Conservation (phyloP, 2,888 invertebrate genomes). For the Amphipyra berbera region DNA sequence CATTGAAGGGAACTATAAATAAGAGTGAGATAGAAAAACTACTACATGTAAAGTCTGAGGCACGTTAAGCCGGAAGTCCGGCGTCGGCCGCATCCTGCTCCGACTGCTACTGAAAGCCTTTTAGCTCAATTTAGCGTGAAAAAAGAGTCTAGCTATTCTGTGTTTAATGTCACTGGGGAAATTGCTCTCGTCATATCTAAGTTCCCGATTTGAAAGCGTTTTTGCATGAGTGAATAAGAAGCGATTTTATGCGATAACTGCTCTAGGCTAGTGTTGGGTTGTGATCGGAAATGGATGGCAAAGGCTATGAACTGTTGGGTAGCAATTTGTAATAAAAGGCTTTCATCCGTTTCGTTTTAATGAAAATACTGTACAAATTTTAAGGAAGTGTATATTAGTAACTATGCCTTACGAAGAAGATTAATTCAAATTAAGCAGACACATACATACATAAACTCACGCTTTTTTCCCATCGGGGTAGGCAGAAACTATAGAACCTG, state of each 20-base stretch:
- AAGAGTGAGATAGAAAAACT: slow-evolving; percentile 71
- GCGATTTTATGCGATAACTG: slow-evolving; percentile 42
- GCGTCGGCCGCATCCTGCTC: slow-evolving; percentile 80
- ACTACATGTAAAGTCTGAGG: slow-evolving; percentile 74
- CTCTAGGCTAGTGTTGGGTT: slow-evolving; percentile 25
- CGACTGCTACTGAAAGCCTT: slow-evolving; percentile 84
- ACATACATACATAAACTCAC: too few species aligned
- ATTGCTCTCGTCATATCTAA: slow-evolving; percentile 69
- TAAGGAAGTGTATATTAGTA: not conserved
- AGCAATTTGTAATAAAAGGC: slow-evolving; percentile 39
- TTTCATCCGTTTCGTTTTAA: not conserved
- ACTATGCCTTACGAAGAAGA: too few species aligned
- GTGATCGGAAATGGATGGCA: slow-evolving; percentile 27
- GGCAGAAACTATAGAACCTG: too few species aligned
- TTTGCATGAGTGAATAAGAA: slow-evolving; percentile 49
- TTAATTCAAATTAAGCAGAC: too few species aligned
- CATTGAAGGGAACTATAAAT: slow-evolving; percentile 67
- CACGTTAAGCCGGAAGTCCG: slow-evolving; percentile 80
- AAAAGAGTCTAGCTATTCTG: slow-evolving; percentile 77
- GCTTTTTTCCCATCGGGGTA: too few species aligned
- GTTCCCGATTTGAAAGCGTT: slow-evolving; percentile 55
- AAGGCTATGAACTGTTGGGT: slow-evolving; percentile 31
- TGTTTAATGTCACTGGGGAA: slow-evolving; percentile 78
- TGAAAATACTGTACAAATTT: not conserved
- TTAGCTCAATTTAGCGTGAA: slow-evolving; percentile 88